Base-by-base conservation (phyloP, 2,888 invertebrate genomes). In the Autographa pulchrina region DNA sequence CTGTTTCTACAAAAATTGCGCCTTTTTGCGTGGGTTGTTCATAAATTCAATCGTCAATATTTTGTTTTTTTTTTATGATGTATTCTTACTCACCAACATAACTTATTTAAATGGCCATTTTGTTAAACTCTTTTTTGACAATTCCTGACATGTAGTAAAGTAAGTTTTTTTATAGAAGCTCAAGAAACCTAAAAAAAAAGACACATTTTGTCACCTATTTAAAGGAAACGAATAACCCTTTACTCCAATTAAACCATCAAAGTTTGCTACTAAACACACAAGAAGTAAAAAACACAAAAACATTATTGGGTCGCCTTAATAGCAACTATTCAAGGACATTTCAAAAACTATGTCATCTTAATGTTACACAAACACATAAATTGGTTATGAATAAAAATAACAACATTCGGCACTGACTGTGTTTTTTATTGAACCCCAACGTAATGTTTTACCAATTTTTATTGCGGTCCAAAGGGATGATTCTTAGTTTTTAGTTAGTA, bases 301-400 rank as follows among this genome's bases (percentile, higher is more conserved):
- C 58, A n/a, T 63, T 75, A 77, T 78, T 75, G 43, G 73, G 66
- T 59, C 65, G 62, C 62, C 59, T 3, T 20, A 43, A 35, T 43
- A 16, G 35, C 8, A 7, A 65, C 70, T 59, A 72, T 38, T 62
- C 70, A 75, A 72, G 75, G 76, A 70, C 70, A 70, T 60, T 68
- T 69, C n/a, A 48, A 54, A 70, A 62, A n/a, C 31, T 41, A 65
- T 68, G 56, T 38, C 58, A 75, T 85, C 80, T 85, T 88, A 89
- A 89, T 88, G 85, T 85, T 90, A 88, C 86, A 90, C 89, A 92
- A 91, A 92, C 89, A 90, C 54, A 63, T 80, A 80, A 86, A 85
- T 80, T 71, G 63, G 82, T 79, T 75, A 81, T 85, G 77, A 83
- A 87, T 86, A 82, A 85, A 83, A 84, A 84, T 62, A 32, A 48